Evolutionary conservation across 1,140 invertebrate genomes (phyloP).

Genomic region (Drosophila sturtevanti): DNA sequence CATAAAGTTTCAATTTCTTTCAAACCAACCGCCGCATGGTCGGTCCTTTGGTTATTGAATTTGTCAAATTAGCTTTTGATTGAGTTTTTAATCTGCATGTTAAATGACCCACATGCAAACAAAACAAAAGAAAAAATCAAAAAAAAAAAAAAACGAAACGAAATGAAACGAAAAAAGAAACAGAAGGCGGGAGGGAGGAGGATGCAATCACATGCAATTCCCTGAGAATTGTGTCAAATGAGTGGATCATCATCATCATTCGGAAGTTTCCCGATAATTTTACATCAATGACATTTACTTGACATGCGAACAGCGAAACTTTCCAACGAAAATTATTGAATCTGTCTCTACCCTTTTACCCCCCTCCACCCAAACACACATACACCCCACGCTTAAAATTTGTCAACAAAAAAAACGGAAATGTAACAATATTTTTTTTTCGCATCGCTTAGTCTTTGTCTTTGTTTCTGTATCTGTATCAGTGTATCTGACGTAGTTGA

Average conservation of each 20-base stretch:
- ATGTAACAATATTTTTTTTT: conserved; percentile 34
- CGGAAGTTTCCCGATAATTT: conserved; percentile 28
- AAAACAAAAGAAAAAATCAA: background rate
- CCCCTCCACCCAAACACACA: too few relatives aligned
- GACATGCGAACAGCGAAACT: background rate
- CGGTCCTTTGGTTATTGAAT: conserved; percentile 48
- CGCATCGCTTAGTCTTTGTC: conserved; percentile 34
- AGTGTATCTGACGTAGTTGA: conserved; percentile 9
- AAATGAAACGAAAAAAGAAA: too few relatives aligned
- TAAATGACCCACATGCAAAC: conserved; percentile 67
- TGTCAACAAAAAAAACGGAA: conserved; percentile 2
- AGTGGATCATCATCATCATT: conserved; percentile 18
- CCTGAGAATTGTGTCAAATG: conserved; percentile 52
- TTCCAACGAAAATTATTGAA: background rate
- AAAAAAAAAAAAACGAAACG: too few relatives aligned
- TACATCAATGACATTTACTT: conserved; percentile 1
- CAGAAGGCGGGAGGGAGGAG: too few relatives aligned
- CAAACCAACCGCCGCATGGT: too few relatives aligned
- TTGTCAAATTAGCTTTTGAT: conserved; percentile 72
- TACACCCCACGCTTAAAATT: too few relatives aligned
- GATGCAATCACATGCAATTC: background rate
- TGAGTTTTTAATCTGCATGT: conserved; percentile 76
- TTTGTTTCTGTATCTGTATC: conserved; percentile 10
- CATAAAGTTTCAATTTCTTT: conserved; percentile 25
- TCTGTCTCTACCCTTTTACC: too few relatives aligned